A percentile compares a stretch with the other conserved stretches of the same genome.
These are phyloP conservation scores for Oenanthe oenanthe DNA, from an alignment of 2,113 vertebrate species.

Conservation along the genomic window DNA sequence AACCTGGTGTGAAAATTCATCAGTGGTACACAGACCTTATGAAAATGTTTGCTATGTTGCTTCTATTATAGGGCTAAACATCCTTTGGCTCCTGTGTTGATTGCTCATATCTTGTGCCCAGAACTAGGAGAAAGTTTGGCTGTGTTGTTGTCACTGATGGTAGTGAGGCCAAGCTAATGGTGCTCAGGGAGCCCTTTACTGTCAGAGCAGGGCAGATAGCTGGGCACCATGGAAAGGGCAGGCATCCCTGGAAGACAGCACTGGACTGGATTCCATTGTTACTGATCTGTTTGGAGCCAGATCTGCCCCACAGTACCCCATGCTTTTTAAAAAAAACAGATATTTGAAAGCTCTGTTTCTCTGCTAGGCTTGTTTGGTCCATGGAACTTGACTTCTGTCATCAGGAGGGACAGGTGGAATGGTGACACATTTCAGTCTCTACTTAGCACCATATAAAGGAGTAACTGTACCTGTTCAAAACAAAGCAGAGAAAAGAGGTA, in stretches of 20 bases:
- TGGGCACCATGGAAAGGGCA: not conserved
- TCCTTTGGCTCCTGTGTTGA: not conserved
- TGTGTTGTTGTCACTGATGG: accelerated
- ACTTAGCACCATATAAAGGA: not conserved
- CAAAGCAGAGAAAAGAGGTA: not conserved
- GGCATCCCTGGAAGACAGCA: not conserved
- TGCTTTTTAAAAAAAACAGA: not conserved
- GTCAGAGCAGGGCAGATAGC: not conserved
- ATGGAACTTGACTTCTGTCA: not conserved
- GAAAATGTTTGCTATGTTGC: not conserved
- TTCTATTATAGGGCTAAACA: not conserved
- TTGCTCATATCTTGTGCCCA: not conserved
- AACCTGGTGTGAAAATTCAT: not conserved
- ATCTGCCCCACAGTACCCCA: accelerated
- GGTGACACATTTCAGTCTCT: not conserved
- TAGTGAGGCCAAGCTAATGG: not conserved
- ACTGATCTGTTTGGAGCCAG: not conserved
- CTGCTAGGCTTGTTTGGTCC: not conserved
- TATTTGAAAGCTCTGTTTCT: not conserved
- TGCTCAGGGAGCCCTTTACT: accelerated
- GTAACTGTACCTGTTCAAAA: not conserved
- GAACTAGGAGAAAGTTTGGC: not conserved
- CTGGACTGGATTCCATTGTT: not conserved
- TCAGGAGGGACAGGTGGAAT: not conserved
- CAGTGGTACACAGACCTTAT: accelerated